phyloP scores from a whole-genome alignment of 2,888 invertebrate genomes.

The Ischnura elegans region DNA sequence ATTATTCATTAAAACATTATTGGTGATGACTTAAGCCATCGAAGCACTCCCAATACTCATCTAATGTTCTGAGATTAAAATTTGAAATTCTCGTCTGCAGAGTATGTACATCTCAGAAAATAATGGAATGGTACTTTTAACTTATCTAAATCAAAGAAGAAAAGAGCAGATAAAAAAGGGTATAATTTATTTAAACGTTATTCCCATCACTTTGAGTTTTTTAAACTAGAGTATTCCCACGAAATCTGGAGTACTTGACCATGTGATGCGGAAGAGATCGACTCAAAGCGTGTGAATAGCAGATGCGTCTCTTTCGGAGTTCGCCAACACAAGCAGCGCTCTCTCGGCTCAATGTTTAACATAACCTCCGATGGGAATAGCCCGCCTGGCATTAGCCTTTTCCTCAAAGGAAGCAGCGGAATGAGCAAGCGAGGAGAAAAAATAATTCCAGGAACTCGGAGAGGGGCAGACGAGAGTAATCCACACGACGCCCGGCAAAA shows the following conservation, averaged over 20 bases:
- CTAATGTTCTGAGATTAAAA: no score
- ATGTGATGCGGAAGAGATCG: neutral
- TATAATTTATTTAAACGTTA: no score
- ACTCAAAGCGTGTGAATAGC: neutral
- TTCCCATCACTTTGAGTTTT: neutral
- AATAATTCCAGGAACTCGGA: neutral
- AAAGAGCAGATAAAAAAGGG: no score
- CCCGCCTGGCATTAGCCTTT: neutral
- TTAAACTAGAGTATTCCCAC: neutral
- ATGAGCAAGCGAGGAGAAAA: neutral
- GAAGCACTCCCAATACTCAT: no score
- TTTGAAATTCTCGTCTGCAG: no score
- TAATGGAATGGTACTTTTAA: no score
- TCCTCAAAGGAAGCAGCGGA: slow-evolving; percentile 15
- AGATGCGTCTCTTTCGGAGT: neutral
- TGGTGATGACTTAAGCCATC: no score
- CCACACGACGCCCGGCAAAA: slow-evolving; percentile 6
- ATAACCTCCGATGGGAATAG: neutral
- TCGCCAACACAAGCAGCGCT: neutral
- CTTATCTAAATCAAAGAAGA: no score
- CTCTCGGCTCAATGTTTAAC: neutral
- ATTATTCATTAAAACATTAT: no score
- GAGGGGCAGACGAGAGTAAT: neutral
- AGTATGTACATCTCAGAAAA: no score
- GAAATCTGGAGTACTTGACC: neutral